A percentile compares a stretch with the other conserved stretches of the same genome.
These are phyloP conservation scores for Peromyscus melanophrys DNA, from an alignment of 2,797 vertebrate genomes.

Conservation along the genomic window DNA sequence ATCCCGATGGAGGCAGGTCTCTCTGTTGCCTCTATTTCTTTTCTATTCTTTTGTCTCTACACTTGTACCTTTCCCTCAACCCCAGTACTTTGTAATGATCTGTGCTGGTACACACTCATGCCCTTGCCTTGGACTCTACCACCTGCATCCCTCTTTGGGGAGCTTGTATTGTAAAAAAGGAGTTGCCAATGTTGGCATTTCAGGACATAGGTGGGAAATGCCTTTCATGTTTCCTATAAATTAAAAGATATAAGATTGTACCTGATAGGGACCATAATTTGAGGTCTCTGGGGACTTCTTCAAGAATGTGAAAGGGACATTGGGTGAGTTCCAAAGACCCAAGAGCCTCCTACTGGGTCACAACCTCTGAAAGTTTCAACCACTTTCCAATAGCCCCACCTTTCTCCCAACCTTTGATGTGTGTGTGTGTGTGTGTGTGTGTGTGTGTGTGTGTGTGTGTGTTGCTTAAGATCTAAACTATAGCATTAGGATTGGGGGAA, in stretches of 20 bases:
- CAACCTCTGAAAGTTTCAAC: not conserved
- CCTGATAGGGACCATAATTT: not conserved
- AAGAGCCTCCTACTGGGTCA: not conserved
- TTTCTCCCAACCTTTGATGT: not conserved
- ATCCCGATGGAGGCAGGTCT: not conserved
- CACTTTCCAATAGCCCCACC: not conserved
- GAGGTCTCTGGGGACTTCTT: constrained; percentile 4
- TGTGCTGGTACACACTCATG: not conserved
- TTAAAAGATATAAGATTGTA: not conserved
- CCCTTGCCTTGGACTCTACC: not conserved
- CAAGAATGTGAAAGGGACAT: not conserved
- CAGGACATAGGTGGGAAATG: not conserved
- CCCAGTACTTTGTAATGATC: not conserved
- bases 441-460: too few relatives aligned
- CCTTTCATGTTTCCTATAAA: not conserved
- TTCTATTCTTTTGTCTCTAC: not conserved
- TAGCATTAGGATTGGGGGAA: not conserved
- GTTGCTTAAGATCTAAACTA: not conserved
- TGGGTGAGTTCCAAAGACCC: not conserved
- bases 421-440: too few relatives aligned
- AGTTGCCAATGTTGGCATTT: not conserved
- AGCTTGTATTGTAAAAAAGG: not conserved
- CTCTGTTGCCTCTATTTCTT: not conserved
- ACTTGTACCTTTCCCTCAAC: not conserved
- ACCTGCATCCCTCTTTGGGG: too few relatives aligned